Percentiles rank a stretch among this genome's conserved stretches.
These are phyloP conservation scores for Volucella zonaria DNA, from an alignment of 2,888 invertebrate species.

Conservation along the genomic window DNA sequence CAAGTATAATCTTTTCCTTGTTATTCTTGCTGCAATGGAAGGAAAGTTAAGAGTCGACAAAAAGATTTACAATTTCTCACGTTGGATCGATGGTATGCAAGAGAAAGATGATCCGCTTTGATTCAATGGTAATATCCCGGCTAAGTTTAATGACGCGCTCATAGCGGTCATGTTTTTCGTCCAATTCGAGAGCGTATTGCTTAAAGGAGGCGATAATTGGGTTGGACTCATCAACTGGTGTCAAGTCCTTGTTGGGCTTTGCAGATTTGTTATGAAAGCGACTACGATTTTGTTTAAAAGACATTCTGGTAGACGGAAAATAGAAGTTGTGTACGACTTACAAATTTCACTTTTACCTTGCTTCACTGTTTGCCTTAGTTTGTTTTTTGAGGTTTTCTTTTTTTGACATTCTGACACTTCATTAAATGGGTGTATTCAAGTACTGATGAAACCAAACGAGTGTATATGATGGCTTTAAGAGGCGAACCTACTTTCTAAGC, in stretches of 20 bases:
- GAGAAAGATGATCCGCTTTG: conserved; percentile 93
- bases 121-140: conserved; percentile 93
- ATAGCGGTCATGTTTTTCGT: conserved; percentile 91
- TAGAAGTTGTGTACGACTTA: neutral
- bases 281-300: conserved; percentile 50
- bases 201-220: conserved; percentile 83
- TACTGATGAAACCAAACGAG: no score
- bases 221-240: conserved; percentile 77
- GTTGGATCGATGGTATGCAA: conserved; percentile 87
- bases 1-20: conserved; percentile 83
- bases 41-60: conserved; percentile 13
- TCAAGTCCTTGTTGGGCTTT: conserved; percentile 32
- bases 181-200: conserved; percentile 86
- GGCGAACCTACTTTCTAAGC: no score
- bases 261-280: conserved; percentile 39
- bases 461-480: no score
- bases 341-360: neutral
- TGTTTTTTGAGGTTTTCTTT: neutral
- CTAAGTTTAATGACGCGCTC: conserved; percentile 92
- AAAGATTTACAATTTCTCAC: conserved; percentile 50
- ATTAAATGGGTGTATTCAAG: no score
- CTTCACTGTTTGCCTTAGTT: neutral
- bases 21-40: conserved; percentile 83
- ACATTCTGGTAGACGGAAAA: conserved; percentile 26
- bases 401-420: no score